Evolutionary conservation across 2,113 vertebrate species (phyloP).

Genomic region (Microcebus griseorufus): DNA sequence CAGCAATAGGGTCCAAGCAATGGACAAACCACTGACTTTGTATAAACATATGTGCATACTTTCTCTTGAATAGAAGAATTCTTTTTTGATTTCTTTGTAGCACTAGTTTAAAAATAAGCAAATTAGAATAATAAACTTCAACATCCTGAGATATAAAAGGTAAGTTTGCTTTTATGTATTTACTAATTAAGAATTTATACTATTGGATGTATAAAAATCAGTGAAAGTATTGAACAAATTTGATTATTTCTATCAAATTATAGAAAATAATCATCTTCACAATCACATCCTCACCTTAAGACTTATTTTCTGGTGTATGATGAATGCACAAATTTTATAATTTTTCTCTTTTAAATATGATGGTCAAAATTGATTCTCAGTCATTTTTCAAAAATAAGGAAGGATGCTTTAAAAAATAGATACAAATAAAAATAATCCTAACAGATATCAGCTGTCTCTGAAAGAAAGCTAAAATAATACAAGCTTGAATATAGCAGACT

Average conservation of each 20-base stretch:
- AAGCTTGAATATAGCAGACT: conserved; percentile 44
- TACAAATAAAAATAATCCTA: conserved; percentile 3
- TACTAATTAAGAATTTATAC: neutral
- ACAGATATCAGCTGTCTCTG: neutral
- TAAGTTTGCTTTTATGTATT: neutral
- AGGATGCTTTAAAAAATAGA: neutral
- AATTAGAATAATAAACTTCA: neutral
- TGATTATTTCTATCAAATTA: neutral
- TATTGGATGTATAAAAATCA: neutral
- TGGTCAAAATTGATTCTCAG: neutral
- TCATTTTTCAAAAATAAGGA: neutral
- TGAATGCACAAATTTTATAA: neutral
- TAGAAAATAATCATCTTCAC: neutral
- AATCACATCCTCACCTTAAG: neutral
- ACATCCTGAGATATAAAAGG: neutral
- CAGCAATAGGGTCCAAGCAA: neutral
- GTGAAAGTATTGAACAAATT: neutral
- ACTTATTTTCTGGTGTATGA: neutral
- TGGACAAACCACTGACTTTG: neutral
- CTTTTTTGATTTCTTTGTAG: neutral
- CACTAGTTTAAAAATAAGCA: neutral
- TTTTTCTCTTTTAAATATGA: neutral
- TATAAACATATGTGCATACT: neutral
- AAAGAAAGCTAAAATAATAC: conserved; percentile 23
- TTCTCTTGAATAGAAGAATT: neutral